Evolutionary conservation across 2,797 vertebrate species (phyloP), one percentile per base, ranked within the genome.

Genomic region (Toxotes lorentzi): DNA sequence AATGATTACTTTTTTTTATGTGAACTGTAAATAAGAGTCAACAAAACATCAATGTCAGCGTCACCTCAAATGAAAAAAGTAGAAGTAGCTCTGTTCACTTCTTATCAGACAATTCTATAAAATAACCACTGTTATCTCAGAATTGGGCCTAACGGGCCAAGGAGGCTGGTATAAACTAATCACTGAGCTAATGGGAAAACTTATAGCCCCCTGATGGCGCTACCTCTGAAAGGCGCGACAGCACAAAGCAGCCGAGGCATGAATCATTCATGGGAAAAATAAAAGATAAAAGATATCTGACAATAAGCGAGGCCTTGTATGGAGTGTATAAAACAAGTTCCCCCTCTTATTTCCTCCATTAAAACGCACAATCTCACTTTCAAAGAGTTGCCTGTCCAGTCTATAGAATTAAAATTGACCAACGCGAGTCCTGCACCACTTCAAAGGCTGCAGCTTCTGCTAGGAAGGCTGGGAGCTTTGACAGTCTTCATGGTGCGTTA

Each of bases 241-340:
- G 92, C 92, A 96, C 96, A 97, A 96, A 97, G 95, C 95, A 94
- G 93, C 91, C 75, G 86, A 93, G 91, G 95, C 95, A 96, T 97
- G 96, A 97, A 97, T 97, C 96, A 97, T 97, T 97, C 96, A 97
- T 97, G 97, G 96, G 94, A 96, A 97, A 96, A 97, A 91, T 95
- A 96, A 96, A 95, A 96, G 96, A 97, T 96, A 96, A 97, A 98
- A 97, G 96, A 95, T 96, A 94, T 89, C 92, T 94, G 94, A 97
- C 96, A 97, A 98, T 97, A 96, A 94, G 95, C 93, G 95, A 91
- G 95, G 95, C 91, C 95, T 96, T 96, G 96, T 96, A 97, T 97
- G 94, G 96, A 96, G 95, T 95, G 92, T 95, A 96, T 95, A 94
- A 97, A 96, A 97, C 96, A 97, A 96, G 95, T 94, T 92, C 94